Percentiles rank a stretch among this genome's conserved stretches.
phyloP scores from a whole-genome alignment of 2,113 vertebrate genomes.

The Sporophila hypoxantha region DNA sequence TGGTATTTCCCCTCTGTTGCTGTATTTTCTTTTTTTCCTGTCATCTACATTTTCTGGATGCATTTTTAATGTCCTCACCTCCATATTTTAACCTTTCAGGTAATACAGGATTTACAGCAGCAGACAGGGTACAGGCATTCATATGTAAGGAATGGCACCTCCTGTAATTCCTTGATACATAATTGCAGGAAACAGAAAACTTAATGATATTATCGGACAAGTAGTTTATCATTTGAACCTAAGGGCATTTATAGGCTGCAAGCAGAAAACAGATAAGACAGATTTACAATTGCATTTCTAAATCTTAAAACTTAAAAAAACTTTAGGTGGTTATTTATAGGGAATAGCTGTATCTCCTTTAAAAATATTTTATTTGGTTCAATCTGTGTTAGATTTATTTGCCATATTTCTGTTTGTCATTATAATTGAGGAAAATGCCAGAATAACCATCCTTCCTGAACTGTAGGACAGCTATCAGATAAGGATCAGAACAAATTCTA shows the following conservation, averaged over 20 bases:
- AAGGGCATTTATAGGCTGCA: not conserved
- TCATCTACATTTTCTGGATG: constrained; percentile 57
- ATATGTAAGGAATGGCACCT: not conserved
- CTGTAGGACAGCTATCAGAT: constrained; percentile 20
- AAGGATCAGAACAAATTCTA: constrained; percentile 39
- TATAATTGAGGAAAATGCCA: constrained; percentile 18
- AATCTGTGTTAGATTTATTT: not conserved
- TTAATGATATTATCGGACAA: constrained; percentile 30
- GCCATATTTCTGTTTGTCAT: not conserved
- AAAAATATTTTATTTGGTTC: not conserved
- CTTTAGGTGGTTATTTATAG: not conserved
- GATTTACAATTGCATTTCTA: not conserved
- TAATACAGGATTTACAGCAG: constrained; percentile 6
- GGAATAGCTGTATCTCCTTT: not conserved
- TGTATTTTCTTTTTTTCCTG: constrained; percentile 35
- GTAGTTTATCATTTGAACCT: constrained; percentile 19
- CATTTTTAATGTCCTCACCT: constrained; percentile 30
- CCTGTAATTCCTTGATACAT: constrained; percentile 8
- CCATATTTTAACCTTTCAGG: constrained; percentile 35
- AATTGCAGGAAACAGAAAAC: constrained; percentile 10
- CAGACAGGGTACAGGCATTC: not conserved
- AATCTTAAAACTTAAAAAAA: not conserved
- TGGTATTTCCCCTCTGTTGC: constrained; percentile 39
- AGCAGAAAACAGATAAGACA: constrained; percentile 7
- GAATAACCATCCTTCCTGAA: constrained; percentile 3